A percentile compares a stretch with the other conserved stretches of the same genome.
These are phyloP conservation scores for Mercenaria mercenaria DNA, from an alignment of 1,140 invertebrate genomes.

Conservation along the genomic window DNA sequence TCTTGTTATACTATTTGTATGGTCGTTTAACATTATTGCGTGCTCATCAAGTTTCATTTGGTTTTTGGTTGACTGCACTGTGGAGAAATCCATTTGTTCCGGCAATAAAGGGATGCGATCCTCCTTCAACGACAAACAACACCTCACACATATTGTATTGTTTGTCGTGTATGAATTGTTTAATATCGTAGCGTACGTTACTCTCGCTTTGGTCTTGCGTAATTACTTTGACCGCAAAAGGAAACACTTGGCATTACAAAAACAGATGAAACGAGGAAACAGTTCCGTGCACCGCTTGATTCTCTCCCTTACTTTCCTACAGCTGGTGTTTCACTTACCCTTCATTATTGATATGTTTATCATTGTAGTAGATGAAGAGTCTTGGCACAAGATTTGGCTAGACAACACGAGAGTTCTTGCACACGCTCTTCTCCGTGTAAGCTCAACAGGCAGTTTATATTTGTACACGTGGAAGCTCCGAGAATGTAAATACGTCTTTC, in stretches of 20 bases:
- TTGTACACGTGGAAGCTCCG: neutral
- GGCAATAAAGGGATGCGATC: neutral
- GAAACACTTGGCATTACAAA: neutral
- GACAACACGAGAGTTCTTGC: neutral
- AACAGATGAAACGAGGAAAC: neutral
- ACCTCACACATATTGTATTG: neutral
- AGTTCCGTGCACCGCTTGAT: neutral
- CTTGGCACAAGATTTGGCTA: neutral
- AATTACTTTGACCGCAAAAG: neutral
- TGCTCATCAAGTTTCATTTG: neutral
- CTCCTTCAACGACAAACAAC: neutral
- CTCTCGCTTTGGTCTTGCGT: neutral
- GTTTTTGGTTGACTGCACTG: neutral
- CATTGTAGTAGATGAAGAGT: neutral
- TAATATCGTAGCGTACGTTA: neutral
- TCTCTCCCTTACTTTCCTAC: neutral
- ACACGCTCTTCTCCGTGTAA: neutral
- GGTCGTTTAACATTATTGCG: neutral
- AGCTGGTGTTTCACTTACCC: neutral
- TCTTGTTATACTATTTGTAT: neutral
- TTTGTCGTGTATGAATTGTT: neutral
- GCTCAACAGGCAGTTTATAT: neutral
- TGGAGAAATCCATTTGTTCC: neutral
- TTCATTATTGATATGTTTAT: neutral
- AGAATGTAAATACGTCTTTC: neutral